Base-by-base conservation (phyloP, 2,113 vertebrate genomes). In the Acanthisitta chloris region DNA sequence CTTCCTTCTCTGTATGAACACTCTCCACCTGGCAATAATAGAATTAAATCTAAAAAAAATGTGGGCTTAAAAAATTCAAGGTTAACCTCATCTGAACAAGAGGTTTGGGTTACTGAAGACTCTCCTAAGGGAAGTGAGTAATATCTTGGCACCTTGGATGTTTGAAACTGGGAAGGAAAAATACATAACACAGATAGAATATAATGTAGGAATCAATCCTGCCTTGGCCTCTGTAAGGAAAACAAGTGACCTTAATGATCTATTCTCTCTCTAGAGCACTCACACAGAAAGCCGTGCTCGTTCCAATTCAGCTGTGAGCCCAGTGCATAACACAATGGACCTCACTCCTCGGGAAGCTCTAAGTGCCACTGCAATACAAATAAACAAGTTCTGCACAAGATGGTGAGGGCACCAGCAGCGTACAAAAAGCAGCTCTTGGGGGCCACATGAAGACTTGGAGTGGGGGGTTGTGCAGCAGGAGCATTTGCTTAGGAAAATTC, bases 171-270 rank as follows among this genome's bases (percentile, higher is more conserved):
- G 82, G 40, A 94, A 78, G 76, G 59, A 92, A 97, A 97, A 97
- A 93, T 91, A 83, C 59, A 83, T 92, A 77, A 77, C 64, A 88
- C 1, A 48, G 90, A 86, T 84, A 94, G 90, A 94, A 88, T 82
- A 93, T 82, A 96, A 95, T 92, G 88, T 72, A 96, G 76, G 87
- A 97, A 96, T 96, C 96, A 97, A 93, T 95, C 82, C 85, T 92
- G 85, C 76, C 72, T 94, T 93, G 90, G 92, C 90, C 93, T 95
- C 85, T 88, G 64, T 86, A 84, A 93, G 94, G 92, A 94, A 96
- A 95, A 96, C 96, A 96, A 95, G 92, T 96, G 96, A 96, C 95
- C 93, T 96, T 95, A 96, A 96, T 95, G 96, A 95, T 96, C 96
- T 94, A 95, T 97, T 97, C 96, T 96, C 88, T 97, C 95, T 96